Evolutionary conservation across 2,888 invertebrate genomes (phyloP), one percentile per base, ranked within the genome.

Genomic region (Tineola bisselliella): DNA sequence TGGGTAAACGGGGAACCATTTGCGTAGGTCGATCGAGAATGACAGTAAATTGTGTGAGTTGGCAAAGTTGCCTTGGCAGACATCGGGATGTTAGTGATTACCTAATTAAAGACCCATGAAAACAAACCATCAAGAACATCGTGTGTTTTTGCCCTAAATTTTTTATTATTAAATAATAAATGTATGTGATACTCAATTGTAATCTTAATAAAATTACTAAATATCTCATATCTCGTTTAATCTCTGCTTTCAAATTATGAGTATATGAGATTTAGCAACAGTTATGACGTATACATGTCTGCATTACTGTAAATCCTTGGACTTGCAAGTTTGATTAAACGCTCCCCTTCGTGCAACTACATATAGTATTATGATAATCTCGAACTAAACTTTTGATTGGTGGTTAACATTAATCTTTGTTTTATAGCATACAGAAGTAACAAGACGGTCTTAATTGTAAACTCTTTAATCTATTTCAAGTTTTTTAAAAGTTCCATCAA

Each of bases 301-400:
- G 17, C 48, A 48, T 48, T 17, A 48, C 62, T 69, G 67, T 68
- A 73, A 76, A 70, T 71, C 73, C 69, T 64, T 60, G 68, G 73
- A 68, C 74, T 73, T 70, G 69, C 70, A 76, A 76, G 70, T 76
- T 77, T 77, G 75, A 76, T 77, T 74, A 70, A 48, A 48, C 48
- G 13, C 48, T 48, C 48, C 48, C 48, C 48, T 48, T 48, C 48
- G 17, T 17, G 48, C 48, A 48, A 48, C 10, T 48, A 48, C n/a
- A n/a, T n/a, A n/a, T n/a, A n/a, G n/a, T n/a, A n/a, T 25, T 25
- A 25, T 25, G 4, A 48, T 48, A 3, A 48, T 8, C 15, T n/a
- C 15, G 15, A 48, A n/a, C 8, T 48, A 15, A 44, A 48, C 48
- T 48, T 48, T 48, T 48, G 48, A 48, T 48, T 48, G 10, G 6